A percentile compares a stretch with the other conserved stretches of the same genome.
Evolutionary conservation across 2,797 vertebrate species (phyloP).

Genomic region (Poeciliopsis presidionis): DNA sequence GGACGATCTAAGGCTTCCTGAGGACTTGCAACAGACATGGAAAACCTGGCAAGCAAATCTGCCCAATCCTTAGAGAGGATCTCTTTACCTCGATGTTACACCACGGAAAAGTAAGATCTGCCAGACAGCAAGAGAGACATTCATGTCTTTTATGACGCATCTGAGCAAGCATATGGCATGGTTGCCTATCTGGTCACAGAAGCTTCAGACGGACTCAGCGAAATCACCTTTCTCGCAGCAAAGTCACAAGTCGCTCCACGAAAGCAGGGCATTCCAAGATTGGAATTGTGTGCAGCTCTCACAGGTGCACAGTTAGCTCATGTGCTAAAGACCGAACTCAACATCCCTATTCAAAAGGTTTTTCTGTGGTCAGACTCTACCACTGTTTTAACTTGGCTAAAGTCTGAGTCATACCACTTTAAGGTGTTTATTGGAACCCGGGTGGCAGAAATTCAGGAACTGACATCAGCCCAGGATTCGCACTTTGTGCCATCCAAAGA

Average conservation of each 20-base stretch:
- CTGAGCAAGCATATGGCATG: background rate
- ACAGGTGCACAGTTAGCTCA: background rate
- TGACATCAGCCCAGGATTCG: background rate
- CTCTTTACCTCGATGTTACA: too few relatives aligned
- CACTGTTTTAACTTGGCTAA: background rate
- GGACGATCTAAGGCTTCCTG: too few relatives aligned
- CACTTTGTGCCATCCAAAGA: background rate
- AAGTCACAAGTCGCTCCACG: background rate
- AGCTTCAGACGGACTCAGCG: background rate
- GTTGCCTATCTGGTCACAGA: background rate
- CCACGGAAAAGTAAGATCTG: background rate
- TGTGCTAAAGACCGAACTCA: background rate
- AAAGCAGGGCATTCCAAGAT: background rate
- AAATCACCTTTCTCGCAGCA: background rate
- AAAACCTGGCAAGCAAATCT: too few relatives aligned
- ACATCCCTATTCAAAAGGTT: too few relatives aligned
- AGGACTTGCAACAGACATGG: too few relatives aligned
- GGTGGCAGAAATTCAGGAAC: background rate
- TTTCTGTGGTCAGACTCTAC: background rate
- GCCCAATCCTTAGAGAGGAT: too few relatives aligned
- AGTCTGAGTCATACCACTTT: background rate
- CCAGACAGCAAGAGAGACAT: background rate
- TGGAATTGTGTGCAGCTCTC: background rate
- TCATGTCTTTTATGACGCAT: background rate
- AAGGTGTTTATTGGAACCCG: background rate